These are phyloP conservation scores for Gallinago solitaria DNA, from an alignment of 2,797 vertebrate genomes.

Conservation along the genomic window DNA sequence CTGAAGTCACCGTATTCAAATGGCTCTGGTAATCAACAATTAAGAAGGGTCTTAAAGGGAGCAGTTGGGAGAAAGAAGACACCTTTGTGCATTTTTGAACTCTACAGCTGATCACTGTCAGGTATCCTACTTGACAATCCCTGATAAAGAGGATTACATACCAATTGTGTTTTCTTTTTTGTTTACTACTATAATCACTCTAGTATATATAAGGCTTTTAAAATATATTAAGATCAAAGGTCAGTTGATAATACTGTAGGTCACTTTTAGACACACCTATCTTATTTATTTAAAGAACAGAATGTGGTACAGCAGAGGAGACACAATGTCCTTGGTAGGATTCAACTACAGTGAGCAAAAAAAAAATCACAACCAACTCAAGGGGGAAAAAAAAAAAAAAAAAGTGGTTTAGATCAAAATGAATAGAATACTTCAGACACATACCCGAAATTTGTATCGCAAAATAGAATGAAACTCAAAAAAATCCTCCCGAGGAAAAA, in stretches of 20 bases:
- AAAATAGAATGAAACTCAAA: not conserved
- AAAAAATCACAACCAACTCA: not conserved
- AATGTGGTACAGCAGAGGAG: not conserved
- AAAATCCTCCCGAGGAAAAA: not conserved
- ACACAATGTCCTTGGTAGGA: not conserved
- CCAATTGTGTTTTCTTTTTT: not conserved
- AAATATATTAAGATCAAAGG: not conserved
- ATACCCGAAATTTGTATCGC: not conserved
- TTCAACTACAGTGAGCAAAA: not conserved
- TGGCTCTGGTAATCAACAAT: not conserved
- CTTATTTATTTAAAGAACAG: not conserved
- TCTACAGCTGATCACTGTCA: not conserved
- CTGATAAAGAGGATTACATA: not conserved
- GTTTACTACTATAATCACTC: not conserved
- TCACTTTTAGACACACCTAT: not conserved
- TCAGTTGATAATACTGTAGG: not conserved
- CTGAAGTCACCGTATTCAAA: not conserved
- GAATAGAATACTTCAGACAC: not conserved
- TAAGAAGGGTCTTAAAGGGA: not conserved
- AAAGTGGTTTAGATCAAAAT: not conserved
- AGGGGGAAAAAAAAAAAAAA: not conserved
- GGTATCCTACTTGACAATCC: not conserved
- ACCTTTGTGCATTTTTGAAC: not conserved
- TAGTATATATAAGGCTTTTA: not conserved
- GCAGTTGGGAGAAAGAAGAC: not conserved